Evolutionary conservation across 2,113 vertebrate species (phyloP), one percentile per base, ranked within the genome.

Genomic region (Trogon surrucura): DNA sequence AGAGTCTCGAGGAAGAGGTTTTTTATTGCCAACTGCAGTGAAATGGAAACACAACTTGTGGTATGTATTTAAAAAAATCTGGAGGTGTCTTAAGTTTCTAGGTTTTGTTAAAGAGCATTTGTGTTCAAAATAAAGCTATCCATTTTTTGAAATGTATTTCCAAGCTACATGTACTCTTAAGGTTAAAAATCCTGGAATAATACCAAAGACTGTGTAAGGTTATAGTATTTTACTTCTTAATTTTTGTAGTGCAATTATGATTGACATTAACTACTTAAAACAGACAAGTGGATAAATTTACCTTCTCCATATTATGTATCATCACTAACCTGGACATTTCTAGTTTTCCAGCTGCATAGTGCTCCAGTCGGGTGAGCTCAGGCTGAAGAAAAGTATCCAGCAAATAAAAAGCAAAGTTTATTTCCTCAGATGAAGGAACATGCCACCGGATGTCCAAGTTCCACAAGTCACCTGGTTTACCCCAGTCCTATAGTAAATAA

Each of bases 401-500:
- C 66, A 99, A 91, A 96, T 98, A 98, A 94, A 98, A 99, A 62
- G 98, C 98, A 32, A 99, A 99, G 20, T 97, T 96, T 4, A 97
- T 98, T 97, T 99, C 99, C 91, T 99, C 98, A 29, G 98, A 79
- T 73, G 99, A 99, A 70, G 99, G 98, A 88, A 99, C 98, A 44
- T 99, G 99, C 99, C 99, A 99, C 83, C 98, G 98, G 92, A 99
- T 99, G 51, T 99, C 98, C 79, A 99, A 97, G 93, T 99, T 99
- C 98, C 99, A 99, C 36, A 99, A 94, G 95, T 99, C 99, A 23
- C 99, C 99, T n/a, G 99, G 98, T 56, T 98, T 99, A 94, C 99
- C 99, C 99, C 99, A 99, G 96, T 99, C 99, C 99, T 99, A 93
- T 11, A 95, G 64, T 29, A 81, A 66, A 96, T 5, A 96, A 60